These are phyloP conservation scores for Miltochrista miniata DNA, from an alignment of 2,888 invertebrate genomes.

Conservation along the genomic window DNA sequence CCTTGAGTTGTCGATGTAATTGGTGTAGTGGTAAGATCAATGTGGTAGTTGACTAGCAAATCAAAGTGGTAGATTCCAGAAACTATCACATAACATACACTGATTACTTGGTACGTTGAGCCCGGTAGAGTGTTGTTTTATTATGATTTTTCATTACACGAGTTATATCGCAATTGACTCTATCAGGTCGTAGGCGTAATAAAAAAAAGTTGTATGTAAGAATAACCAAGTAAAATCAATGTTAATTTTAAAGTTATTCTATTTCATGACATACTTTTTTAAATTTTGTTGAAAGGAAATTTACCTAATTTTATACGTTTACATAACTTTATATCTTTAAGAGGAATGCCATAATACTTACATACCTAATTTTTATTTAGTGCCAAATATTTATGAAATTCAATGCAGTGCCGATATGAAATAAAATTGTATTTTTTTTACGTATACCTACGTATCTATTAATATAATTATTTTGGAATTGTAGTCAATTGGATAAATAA, in stretches of 20 bases:
- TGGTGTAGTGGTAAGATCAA: conserved; percentile 8
- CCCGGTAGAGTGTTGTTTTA: too few species aligned
- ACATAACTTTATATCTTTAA: conserved; percentile 11
- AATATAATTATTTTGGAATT: too few species aligned
- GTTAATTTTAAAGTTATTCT: not conserved
- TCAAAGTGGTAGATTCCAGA: not conserved
- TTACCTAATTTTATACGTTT: conserved; percentile 6
- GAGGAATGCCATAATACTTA: conserved; percentile 12
- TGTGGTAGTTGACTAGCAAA: not conserved
- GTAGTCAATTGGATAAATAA: not conserved
- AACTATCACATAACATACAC: too few species aligned
- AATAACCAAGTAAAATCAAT: too few species aligned
- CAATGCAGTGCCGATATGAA: not conserved
- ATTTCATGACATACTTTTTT: not conserved
- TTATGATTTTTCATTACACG: too few species aligned
- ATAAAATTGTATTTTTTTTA: not conserved
- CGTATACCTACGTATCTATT: too few species aligned
- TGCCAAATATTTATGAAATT: conserved; percentile 22
- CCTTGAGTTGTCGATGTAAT: conserved; percentile 15
- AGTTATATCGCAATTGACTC: too few species aligned
- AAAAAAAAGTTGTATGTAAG: too few species aligned
- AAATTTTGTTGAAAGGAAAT: not conserved
- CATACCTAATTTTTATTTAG: conserved; percentile 15
- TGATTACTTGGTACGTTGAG: too few species aligned
- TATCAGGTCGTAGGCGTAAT: too few species aligned